These are phyloP conservation scores for Diplodus puntazzo DNA, from an alignment of 2,797 vertebrate species.

Conservation along the genomic window DNA sequence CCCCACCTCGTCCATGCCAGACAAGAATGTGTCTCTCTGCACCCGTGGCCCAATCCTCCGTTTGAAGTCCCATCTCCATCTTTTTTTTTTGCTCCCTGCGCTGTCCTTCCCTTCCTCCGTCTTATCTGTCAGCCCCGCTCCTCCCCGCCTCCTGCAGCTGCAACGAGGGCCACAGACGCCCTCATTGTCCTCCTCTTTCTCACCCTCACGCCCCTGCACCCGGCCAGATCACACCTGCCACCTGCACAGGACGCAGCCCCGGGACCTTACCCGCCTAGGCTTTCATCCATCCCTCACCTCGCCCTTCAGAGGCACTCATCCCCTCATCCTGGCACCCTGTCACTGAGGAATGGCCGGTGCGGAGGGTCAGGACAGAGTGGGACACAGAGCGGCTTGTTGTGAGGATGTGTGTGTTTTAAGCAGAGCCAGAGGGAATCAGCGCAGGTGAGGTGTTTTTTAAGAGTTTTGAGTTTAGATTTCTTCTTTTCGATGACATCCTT, in stretches of 20 bases:
- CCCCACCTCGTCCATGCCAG: conserved; percentile 67
- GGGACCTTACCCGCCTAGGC: conserved; percentile 53
- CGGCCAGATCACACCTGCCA: conserved; percentile 86
- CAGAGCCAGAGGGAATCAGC: conserved; percentile 68
- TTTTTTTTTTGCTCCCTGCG: conserved; percentile 37
- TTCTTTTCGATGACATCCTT: conserved; percentile 60
- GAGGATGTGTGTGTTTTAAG: conserved; percentile 64
- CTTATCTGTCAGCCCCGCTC: conserved; percentile 82
- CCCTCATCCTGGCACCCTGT: conserved; percentile 76
- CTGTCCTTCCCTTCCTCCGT: conserved; percentile 73
- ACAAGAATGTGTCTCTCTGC: conserved; percentile 85
- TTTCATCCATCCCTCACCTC: conserved; percentile 76
- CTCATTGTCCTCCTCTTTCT: conserved; percentile 82
- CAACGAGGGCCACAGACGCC: conserved; percentile 74
- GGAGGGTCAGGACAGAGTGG: conserved; percentile 38
- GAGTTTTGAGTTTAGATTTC: conserved; percentile 59
- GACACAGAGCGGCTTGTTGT: conserved; percentile 75
- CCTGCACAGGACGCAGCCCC: conserved; percentile 76
- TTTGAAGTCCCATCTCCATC: conserved; percentile 86
- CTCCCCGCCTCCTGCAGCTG: conserved; percentile 84
- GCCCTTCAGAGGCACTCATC: conserved; percentile 65
- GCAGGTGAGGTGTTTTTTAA: conserved; percentile 57
- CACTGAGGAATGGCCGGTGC: conserved; percentile 82
- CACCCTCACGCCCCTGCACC: conserved; percentile 76
- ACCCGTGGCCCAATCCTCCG: conserved; percentile 77